phyloP scores from a whole-genome alignment of 1,140 invertebrate species.

The Cyclina sinensis region DNA sequence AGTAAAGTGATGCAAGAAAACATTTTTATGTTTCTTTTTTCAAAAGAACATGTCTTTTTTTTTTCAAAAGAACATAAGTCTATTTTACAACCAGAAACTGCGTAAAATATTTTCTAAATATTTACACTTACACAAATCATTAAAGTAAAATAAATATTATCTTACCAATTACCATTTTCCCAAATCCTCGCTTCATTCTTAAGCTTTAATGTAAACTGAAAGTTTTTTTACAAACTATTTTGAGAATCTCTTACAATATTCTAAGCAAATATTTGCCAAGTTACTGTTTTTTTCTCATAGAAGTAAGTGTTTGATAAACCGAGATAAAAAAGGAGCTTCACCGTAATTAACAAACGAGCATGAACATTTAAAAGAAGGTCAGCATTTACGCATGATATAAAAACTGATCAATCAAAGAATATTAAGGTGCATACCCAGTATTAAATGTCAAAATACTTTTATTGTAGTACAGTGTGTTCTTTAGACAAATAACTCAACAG shows the following conservation, averaged over 20 bases:
- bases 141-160: neutral
- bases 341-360: neutral
- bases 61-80: too few relatives aligned
- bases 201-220: neutral
- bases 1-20: too few relatives aligned
- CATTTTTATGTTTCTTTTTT: too few relatives aligned
- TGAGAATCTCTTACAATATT: neutral
- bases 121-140: neutral
- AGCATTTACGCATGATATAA: neutral
- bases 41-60: too few relatives aligned
- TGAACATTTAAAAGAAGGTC: neutral
- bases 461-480: too few relatives aligned
- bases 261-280: neutral
- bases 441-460: too few relatives aligned
- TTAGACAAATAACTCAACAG: too few relatives aligned
- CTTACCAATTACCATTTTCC: conserved; percentile 18
- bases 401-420: neutral
- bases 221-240: neutral
- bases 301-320: neutral
- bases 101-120: neutral
- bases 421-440: neutral
- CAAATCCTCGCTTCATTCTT: neutral
- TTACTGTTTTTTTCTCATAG: neutral
- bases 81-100: too few relatives aligned
- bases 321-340: neutral